phyloP scores from a whole-genome alignment of 2,888 invertebrate species.

The Thereva unica region DNA sequence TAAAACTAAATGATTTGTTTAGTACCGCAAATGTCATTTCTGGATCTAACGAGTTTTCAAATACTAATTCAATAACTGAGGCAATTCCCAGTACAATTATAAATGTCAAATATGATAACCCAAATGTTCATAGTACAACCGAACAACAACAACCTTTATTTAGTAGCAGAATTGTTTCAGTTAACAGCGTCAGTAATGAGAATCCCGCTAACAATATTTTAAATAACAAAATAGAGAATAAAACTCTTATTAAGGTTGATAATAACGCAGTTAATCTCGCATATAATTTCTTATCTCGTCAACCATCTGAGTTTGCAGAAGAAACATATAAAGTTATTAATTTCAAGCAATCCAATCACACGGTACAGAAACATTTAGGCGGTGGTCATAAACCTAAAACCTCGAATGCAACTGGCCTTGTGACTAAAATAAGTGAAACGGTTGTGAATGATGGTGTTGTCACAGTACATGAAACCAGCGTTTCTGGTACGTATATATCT shows the following conservation, averaged over 20 bases:
- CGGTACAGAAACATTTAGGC: conserved; percentile 43
- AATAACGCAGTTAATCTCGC: conserved; percentile 80
- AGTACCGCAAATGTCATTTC: conserved; percentile 45
- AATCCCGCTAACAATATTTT: conserved; percentile 45
- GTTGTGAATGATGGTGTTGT: conserved; percentile 81
- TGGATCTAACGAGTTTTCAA: conserved; percentile 37
- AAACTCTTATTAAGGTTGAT: conserved; percentile 61
- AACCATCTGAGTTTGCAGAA: conserved; percentile 82
- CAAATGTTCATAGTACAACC: too few relatives aligned
- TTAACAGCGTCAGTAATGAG: conserved; percentile 9
- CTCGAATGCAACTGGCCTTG: conserved; percentile 76
- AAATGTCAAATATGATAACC: too few relatives aligned
- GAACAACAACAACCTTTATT: too few relatives aligned
- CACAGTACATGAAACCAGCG: conserved; percentile 84
- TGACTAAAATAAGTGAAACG: conserved; percentile 83
- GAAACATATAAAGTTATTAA: conserved; percentile 85
- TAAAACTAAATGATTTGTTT: conserved; percentile 38
- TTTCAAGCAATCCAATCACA: conserved; percentile 68
- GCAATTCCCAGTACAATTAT: too few relatives aligned
- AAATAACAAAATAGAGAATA: too few relatives aligned
- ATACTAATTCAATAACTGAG: conserved; percentile 34
- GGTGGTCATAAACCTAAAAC: conserved; percentile 59
- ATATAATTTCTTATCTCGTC: conserved; percentile 82
- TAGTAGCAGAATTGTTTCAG: too few relatives aligned
- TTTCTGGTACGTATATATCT: conserved; percentile 85